Evolutionary conservation across 1,140 invertebrate genomes (phyloP).

Genomic region (Drosophila teissieri): DNA sequence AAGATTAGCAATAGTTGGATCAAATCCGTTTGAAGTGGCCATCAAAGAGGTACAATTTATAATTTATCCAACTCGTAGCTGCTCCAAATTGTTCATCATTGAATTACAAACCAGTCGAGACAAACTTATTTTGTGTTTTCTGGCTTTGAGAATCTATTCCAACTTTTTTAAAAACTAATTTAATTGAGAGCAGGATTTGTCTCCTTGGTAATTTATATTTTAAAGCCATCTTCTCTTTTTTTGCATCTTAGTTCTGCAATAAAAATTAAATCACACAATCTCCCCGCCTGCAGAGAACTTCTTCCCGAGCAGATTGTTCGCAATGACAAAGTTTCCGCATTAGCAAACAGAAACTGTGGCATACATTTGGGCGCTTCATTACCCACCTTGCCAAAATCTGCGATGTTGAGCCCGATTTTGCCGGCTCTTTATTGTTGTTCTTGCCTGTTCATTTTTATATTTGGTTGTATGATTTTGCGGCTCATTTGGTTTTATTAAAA

Average conservation of each 20-base stretch:
- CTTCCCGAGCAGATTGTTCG: background rate
- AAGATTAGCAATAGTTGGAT: slow-evolving; percentile 12
- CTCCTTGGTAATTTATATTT: background rate
- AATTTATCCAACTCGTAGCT: slow-evolving; percentile 16
- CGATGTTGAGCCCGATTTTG: slow-evolving; percentile 2
- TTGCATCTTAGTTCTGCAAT: background rate
- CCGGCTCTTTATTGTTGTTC: slow-evolving; percentile 10
- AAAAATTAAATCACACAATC: slow-evolving; percentile 8
- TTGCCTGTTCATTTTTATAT: slow-evolving; percentile 6
- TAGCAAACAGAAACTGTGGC: slow-evolving; percentile 65
- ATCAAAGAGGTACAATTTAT: slow-evolving; percentile 17
- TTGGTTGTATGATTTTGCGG: slow-evolving; percentile 75
- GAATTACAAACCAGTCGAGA: background rate
- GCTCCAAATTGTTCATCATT: background rate
- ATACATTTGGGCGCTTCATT: slow-evolving; percentile 61
- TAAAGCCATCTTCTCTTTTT: background rate
- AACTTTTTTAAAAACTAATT: background rate
- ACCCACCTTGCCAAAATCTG: slow-evolving; percentile 23
- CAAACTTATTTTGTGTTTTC: too few relatives aligned
- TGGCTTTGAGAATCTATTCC: background rate
- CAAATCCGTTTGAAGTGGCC: slow-evolving; percentile 20
- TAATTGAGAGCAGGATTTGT: background rate
- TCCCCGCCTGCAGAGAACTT: background rate
- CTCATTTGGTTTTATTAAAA: slow-evolving; percentile 82
- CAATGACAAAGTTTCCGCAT: slow-evolving; percentile 73